These are phyloP conservation scores for Acronicta alni DNA, from an alignment of 2,888 invertebrate species.

Conservation along the genomic window DNA sequence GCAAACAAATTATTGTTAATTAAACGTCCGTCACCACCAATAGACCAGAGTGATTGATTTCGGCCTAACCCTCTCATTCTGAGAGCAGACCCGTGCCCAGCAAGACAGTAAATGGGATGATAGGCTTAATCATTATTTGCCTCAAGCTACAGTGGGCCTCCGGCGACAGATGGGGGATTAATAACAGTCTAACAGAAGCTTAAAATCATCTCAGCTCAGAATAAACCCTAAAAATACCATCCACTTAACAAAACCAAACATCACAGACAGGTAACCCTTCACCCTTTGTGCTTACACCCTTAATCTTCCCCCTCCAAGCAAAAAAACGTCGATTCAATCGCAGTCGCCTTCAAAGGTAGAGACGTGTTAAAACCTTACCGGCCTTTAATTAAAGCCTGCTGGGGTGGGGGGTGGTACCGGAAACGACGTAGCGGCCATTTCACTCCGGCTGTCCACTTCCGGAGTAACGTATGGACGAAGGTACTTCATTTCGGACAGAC, in stretches of 20 bases:
- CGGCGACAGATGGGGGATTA: too few relatives aligned
- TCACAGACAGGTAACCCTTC: slow-evolving; percentile 58
- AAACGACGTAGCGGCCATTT: slow-evolving; percentile 74
- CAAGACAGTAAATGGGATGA: too few relatives aligned
- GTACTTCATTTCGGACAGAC: slow-evolving; percentile 85
- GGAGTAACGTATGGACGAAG: slow-evolving; percentile 79
- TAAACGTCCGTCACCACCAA: too few relatives aligned
- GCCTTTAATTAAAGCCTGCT: slow-evolving; percentile 85
- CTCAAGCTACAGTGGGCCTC: too few relatives aligned
- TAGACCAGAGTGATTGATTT: too few relatives aligned
- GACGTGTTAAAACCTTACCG: slow-evolving; percentile 86
- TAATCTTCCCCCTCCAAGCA: slow-evolving; percentile 57
- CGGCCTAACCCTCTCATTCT: too few relatives aligned
- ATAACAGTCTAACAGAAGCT: neutral
- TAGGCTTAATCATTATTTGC: too few relatives aligned
- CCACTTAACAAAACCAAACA: slow-evolving; percentile 53
- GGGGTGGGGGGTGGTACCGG: slow-evolving; percentile 60
- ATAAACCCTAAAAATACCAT: slow-evolving; percentile 23
- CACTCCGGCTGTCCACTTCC: slow-evolving; percentile 82
- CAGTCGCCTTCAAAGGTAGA: slow-evolving; percentile 76
- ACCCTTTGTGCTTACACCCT: slow-evolving; percentile 60
- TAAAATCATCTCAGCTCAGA: slow-evolving; percentile 1
- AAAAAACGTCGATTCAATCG: slow-evolving; percentile 66
- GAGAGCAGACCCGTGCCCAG: too few relatives aligned
- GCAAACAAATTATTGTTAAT: too few relatives aligned